Percentiles rank a stretch among this genome's conserved stretches.
These are phyloP conservation scores for Hololepta plana DNA, from an alignment of 2,888 invertebrate species.

Conservation along the genomic window DNA sequence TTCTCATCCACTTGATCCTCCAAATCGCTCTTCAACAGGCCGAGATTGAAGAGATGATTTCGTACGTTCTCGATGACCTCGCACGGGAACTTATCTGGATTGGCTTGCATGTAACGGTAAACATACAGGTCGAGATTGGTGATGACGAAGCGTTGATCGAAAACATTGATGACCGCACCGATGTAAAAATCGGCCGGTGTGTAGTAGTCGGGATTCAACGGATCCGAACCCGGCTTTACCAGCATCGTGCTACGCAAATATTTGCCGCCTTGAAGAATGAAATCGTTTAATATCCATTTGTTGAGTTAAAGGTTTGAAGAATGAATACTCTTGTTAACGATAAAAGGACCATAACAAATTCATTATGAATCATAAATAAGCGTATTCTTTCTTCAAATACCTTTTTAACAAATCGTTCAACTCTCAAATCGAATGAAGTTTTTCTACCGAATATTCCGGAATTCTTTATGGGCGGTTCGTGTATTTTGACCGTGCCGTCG, in stretches of 20 bases:
- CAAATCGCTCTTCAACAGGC: conserved; percentile 40
- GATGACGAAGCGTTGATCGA: conserved; percentile 58
- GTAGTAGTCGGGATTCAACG: conserved; percentile 55
- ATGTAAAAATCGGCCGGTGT: conserved; percentile 64
- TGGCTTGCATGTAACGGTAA: conserved; percentile 54
- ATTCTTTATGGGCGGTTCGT: conserved; percentile 52
- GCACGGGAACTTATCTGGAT: conserved; percentile 50
- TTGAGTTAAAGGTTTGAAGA: too few relatives aligned
- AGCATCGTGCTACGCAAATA: conserved; percentile 51
- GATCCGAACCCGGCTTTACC: conserved; percentile 48
- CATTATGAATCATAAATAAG: too few relatives aligned
- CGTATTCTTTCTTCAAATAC: too few relatives aligned
- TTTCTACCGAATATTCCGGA: conserved; percentile 41
- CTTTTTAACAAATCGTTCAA: conserved; percentile 2
- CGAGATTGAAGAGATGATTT: conserved; percentile 47
- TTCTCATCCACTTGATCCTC: conserved; percentile 22
- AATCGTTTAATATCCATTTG: background rate
- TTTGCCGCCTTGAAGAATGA: conserved; percentile 41
- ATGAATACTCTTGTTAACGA: background rate
- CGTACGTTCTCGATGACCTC: conserved; percentile 47
- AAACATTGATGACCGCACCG: conserved; percentile 53
- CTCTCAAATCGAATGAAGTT: background rate
- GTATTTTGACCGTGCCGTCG: conserved; percentile 56
- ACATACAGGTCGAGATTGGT: conserved; percentile 62
- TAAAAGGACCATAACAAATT: too few relatives aligned